These are phyloP conservation scores for Etheostoma nigrum DNA, from an alignment of 2,797 vertebrate genomes.

Conservation along the genomic window DNA sequence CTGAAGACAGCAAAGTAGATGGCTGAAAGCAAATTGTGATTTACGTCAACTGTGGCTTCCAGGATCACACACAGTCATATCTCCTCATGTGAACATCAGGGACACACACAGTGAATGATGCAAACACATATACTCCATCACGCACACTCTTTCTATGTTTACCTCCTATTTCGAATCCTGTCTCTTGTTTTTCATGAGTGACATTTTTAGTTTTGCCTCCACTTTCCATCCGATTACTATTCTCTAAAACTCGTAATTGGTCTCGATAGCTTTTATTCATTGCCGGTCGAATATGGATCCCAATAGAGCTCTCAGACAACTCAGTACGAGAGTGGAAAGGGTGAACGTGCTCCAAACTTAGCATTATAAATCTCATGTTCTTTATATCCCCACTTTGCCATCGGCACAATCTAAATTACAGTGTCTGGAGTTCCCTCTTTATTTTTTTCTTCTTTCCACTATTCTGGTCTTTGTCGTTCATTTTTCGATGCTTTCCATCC, in stretches of 20 bases:
- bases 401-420: slow-evolving; percentile 82
- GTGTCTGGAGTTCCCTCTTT: slow-evolving; percentile 75
- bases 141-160: slow-evolving; percentile 25
- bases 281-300: slow-evolving; percentile 68
- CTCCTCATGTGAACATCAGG: slow-evolving; percentile 25
- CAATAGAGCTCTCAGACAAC: slow-evolving; percentile 60
- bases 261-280: slow-evolving; percentile 79
- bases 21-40: slow-evolving; percentile 65
- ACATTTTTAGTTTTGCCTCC: slow-evolving; percentile 72
- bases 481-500: slow-evolving; percentile 25
- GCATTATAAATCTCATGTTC: slow-evolving; percentile 82
- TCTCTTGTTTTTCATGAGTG: slow-evolving; percentile 55
- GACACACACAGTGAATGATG: slow-evolving; percentile 34
- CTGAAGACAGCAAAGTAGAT: slow-evolving; percentile 55
- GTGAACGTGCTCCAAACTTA: slow-evolving; percentile 75
- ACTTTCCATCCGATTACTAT: slow-evolving; percentile 50
- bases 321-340: slow-evolving; percentile 75
- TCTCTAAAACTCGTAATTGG: slow-evolving; percentile 79
- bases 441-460: slow-evolving; percentile 52
- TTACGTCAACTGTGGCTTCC: slow-evolving; percentile 67
- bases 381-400: slow-evolving; percentile 77
- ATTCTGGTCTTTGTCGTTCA: slow-evolving; percentile 43
- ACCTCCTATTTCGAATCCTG: slow-evolving; percentile 12
- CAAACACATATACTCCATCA: slow-evolving; percentile 21
- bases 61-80: slow-evolving; percentile 58